Base-by-base conservation (phyloP, 2,113 vertebrate genomes). In the Indri indri region DNA sequence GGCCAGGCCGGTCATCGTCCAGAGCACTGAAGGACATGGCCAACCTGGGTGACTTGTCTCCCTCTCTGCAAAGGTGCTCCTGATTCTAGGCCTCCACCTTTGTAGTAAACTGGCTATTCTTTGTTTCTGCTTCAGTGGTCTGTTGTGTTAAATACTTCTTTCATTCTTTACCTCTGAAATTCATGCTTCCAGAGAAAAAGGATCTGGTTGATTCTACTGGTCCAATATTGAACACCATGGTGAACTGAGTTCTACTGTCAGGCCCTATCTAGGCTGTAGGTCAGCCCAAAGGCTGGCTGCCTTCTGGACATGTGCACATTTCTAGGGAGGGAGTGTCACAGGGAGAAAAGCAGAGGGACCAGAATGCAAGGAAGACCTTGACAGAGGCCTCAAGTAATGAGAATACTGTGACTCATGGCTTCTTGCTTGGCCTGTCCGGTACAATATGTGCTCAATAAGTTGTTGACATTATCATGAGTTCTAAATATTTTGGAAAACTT, bases 11-110 rank as follows among this genome's bases (percentile, higher is more conserved):
- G 4, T 11, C 12, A 20, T 27, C 32, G 25, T 6, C 63, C 3
- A 1, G 37, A 40, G 13, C 2, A 2, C 42, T n/a, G 9, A 14
- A 47, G 16, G 23, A 11, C 1, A 27, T 18, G 30, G 20, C 0
- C 23, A 22, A 5, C 3, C 20, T 47, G 10, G 9, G 10, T 76
- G 23, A 11, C 45, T 65, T 32, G 3, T 68, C 50, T 74, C 30
- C 23, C 13, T 40, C 52, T 47, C 30, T 37, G 61, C 20, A 23
- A 20, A 50, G 7, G 8, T 82, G 34, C 11, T 61, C 30, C 12
- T 14, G 32, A 54, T 54, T 20, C 59, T 2, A 40, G 74, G 6
- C 4, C 4, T 70, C 57, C 23, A 47, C 14, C 3, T 74, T 20
- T 34, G 40, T 9, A 9, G 37, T 42, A 34, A 61, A 5, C 0